Evolutionary conservation across 2,113 vertebrate species (phyloP).

Genomic region (Monarcha castaneiventris): DNA sequence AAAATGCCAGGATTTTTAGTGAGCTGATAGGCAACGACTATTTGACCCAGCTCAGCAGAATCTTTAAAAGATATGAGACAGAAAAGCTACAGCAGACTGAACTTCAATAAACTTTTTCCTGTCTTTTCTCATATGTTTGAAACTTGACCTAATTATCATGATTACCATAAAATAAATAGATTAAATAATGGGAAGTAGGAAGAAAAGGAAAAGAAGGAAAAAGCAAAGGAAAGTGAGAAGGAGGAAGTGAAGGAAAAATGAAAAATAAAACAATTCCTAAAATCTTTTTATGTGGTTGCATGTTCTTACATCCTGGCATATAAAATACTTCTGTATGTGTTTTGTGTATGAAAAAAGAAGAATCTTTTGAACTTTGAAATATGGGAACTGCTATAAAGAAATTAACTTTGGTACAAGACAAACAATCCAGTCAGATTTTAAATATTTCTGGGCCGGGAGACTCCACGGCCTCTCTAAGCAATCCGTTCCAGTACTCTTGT

Average conservation of each 20-base stretch:
- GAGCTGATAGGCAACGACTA: background rate
- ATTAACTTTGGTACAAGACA: background rate
- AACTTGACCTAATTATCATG: background rate
- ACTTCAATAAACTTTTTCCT: background rate
- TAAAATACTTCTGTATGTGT: background rate
- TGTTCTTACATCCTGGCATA: background rate
- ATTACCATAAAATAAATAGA: background rate
- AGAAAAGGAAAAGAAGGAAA: background rate
- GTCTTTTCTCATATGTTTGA: background rate
- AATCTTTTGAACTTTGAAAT: background rate
- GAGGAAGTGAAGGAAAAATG: background rate
- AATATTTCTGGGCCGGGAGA: background rate
- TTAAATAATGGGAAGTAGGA: background rate
- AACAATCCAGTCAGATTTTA: background rate
- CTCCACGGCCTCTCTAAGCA: background rate
- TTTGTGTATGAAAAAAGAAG: background rate
- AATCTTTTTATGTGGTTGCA: background rate
- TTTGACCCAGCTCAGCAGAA: background rate
- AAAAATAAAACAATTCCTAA: background rate
- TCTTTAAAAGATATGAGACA: slow-evolving; percentile 2
- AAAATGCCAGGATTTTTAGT: background rate
- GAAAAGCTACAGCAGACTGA: background rate
- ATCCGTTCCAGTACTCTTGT: background rate
- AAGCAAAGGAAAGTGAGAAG: background rate
- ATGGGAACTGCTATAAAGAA: background rate